These are phyloP conservation scores for Acanthochromis polyacanthus DNA, from an alignment of 2,113 vertebrate genomes.

Conservation along the genomic window DNA sequence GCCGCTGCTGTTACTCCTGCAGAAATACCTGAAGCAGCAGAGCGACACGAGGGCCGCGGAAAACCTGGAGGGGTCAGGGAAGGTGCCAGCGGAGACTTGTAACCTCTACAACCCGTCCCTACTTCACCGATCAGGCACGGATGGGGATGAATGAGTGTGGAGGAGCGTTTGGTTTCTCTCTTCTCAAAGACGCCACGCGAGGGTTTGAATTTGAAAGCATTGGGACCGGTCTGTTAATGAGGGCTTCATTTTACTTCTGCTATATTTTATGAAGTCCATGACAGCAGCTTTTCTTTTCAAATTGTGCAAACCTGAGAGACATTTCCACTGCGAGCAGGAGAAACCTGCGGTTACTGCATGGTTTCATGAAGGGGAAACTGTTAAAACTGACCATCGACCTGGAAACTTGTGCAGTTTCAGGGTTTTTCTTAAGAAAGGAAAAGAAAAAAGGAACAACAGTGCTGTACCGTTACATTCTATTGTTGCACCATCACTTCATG, in stretches of 20 bases:
- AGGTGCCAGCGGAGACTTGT: conserved; percentile 39
- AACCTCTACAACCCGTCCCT: conserved; percentile 30
- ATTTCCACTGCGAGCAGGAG: conserved; percentile 13
- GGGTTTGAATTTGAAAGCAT: conserved; percentile 47
- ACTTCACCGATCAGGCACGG: conserved; percentile 1
- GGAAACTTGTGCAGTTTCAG: conserved; percentile 8
- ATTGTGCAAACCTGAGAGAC: conserved; percentile 3
- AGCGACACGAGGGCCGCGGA: background rate
- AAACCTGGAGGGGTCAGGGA: conserved; percentile 43
- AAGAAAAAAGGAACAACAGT: background rate
- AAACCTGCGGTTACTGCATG: conserved; percentile 5
- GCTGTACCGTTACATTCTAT: background rate
- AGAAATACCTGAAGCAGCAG: conserved; percentile 86
- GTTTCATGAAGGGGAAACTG: conserved; percentile 26
- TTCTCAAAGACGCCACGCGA: conserved; percentile 26
- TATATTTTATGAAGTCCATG: conserved; percentile 19
- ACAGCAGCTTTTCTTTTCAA: conserved; percentile 27
- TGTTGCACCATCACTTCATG: background rate
- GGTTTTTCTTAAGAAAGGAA: background rate
- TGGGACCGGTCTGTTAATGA: conserved; percentile 45
- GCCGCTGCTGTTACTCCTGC: conserved; percentile 94
- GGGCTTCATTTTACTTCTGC: conserved; percentile 62
- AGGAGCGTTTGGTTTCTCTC: conserved; percentile 35
- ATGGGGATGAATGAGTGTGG: conserved; percentile 5
- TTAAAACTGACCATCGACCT: background rate